Base-by-base conservation (phyloP, 2,113 vertebrate species). In the Hemicordylus capensis region DNA sequence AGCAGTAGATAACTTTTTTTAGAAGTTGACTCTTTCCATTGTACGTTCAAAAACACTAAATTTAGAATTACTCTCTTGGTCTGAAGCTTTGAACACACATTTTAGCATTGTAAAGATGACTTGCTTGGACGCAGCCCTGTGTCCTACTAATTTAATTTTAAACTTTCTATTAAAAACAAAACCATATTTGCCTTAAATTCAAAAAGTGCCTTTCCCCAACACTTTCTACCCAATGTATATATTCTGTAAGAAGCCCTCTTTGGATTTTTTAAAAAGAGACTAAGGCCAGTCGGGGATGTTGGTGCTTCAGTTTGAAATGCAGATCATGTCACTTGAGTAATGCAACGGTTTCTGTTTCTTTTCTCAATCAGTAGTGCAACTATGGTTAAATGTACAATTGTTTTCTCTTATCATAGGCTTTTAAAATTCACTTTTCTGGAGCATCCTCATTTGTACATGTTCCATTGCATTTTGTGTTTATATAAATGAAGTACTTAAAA, bases 121-220 rank as follows among this genome's bases (percentile, higher is more conserved):
- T 92, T 87, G 85, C 90, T 90, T 72, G 90, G 14, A 76, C 90
- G 87, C 84, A 89, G 81, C 86, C 89, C 89, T 80, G 77, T 76
- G 79, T 89, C 90, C 81, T 93, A 92, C 74, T 92, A 88, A 93
- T 92, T 91, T 87, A 80, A 86, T 89, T 92, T 89, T 94, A 90
- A 92, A 93, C 86, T 94, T 90, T 95, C 85, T 93, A 28, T 92
- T 85, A 81, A 94, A 95, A 94, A 85, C 84, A 92, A 92, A 94
- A 93, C 96, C 93, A 0, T 92, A 95, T 93, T 96, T 97, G 97
- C 97, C 97, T 98, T 97, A 97, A 97, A 92, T 80, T 96, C 93
- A 95, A 96, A n/a, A 94, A 95, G 94, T 99, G 98, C 98, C 98
- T 99, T 99, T 94, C 97, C 94, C 85, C 88, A 94, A 91, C 81